Evolutionary conservation across 2,888 invertebrate genomes (phyloP), one percentile per base, ranked within the genome.

Genomic region (Agrotis segetum): DNA sequence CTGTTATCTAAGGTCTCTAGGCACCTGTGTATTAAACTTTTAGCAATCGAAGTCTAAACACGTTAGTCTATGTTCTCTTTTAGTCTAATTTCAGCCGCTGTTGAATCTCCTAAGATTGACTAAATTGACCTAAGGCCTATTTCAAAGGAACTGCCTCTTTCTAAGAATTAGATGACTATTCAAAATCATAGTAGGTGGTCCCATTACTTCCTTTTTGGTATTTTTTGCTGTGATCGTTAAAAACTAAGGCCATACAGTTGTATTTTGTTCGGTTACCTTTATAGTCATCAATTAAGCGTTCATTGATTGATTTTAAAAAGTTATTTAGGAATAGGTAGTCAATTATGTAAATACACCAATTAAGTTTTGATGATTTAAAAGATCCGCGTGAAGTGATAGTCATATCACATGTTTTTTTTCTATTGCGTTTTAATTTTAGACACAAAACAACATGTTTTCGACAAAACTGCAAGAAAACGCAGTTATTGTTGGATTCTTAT

Each of bases 381-480:
- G 19, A 58, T 58, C 40, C 16, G 44, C 40, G 44, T 14, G 11
- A 59, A 64, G 55, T 19, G 21, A 64, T 77, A 71, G 9, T 13
- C 19, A 24, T 6, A n/a, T 47, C 24, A 24, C 0, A 0, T 47
- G 13, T 63, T 11, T 63, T 71, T 62, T 52, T 14, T 14, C 11
- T 65, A 59, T 19, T 80, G 50, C 71, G 67, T n/a, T 29, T 29
- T 44, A 66, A 47, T 56, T 40, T 52, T 17, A 34, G 13, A 58
- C 34, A 50, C 40, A 67, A 55, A 63, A 50, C 34, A 79, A 65
- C 65, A 59, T 65, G 81, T 65, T 79, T 79, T 67, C 29, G 6
- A 55, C 0, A 0, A 19, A 44, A 11, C n/a, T 80, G 71, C 65
- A 80, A 40, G 19, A 24, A 60, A 74, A 16, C 61, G 21, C 34